Percentiles rank a stretch among this genome's conserved stretches.
phyloP scores from a whole-genome alignment of 2,113 vertebrate genomes.

The Petroica traversi region DNA sequence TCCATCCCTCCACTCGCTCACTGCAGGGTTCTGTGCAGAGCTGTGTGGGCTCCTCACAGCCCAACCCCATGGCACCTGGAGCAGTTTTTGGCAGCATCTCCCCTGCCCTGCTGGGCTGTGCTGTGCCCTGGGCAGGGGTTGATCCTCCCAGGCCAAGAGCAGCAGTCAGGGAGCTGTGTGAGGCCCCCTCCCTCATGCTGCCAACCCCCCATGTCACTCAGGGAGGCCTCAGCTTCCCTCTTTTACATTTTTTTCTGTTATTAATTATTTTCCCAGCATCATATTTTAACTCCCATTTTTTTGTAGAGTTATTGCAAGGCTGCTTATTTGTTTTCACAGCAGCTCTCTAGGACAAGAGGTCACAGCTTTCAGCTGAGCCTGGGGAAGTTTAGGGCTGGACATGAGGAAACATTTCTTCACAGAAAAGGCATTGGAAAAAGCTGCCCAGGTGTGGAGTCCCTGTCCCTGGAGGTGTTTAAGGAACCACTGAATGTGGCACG shows the following conservation, averaged over 20 bases:
- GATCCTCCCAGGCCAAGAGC: background rate
- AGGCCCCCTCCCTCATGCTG: background rate
- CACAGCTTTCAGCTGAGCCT: background rate
- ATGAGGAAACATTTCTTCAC: background rate
- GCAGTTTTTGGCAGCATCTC: background rate
- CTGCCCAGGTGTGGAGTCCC: background rate
- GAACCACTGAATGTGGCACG: background rate
- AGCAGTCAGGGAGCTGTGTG: background rate
- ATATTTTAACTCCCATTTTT: background rate
- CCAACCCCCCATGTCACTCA: background rate
- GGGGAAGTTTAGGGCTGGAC: background rate
- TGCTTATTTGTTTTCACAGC: background rate
- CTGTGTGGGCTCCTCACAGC: background rate
- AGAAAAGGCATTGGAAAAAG: background rate
- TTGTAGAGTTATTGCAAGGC: accelerated
- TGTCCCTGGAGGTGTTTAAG: background rate
- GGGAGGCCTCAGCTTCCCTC: background rate
- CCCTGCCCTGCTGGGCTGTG: background rate
- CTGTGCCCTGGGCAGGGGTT: background rate
- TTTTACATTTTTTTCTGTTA: background rate
- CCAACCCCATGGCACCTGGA: accelerated
- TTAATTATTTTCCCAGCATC: background rate
- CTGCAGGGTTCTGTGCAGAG: background rate
- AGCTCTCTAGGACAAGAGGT: background rate
- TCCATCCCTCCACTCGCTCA: background rate